Base-by-base conservation (phyloP, 1,140 invertebrate genomes). In the Semibalanus balanoides region DNA sequence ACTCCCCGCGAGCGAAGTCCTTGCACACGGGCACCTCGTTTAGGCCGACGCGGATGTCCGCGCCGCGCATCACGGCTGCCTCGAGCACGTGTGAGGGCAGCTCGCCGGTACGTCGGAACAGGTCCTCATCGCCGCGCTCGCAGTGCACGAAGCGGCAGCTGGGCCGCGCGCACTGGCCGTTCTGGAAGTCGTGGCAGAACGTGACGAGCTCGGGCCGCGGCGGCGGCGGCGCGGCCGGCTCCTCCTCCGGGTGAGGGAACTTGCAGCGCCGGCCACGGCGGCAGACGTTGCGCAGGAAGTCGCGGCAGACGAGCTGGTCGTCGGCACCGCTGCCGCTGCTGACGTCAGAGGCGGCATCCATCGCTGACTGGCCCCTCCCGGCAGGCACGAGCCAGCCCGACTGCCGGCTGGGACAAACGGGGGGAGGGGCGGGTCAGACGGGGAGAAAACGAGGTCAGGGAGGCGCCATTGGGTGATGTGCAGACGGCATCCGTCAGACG, bases 131-230 rank as follows among this genome's bases (percentile, higher is more conserved):
- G 79, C 90, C 90, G 43, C 89, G 84, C 0, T 90, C 88, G 80
- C 91, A 92, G 82, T 94, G 92, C 35, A 93, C 85, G 82, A 93
- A 94, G 80, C 90, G 88, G 80, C 89, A 90, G 73, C 88, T 88
- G 0, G 86, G 83, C 80, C 90, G 85, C 28, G 86, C 85, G 81
- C 90, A 91, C 75, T 87, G 86, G 25, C 87, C 89, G 82, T 93
- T 93, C 83, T 93, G 92, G 84, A 87, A 93, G 82, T 94, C 92
- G 82, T 93, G 92, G 81, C 92, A 94, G 82, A 94, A 93, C n/a
- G 88, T 85, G n/a, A 88, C 84, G 28, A 84, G 85, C 76, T 83
- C 83, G 75, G 80, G 78, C 69, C 79, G 77, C 80, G 77, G 51
- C 78, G 73, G 76, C 70, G 64, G 72, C 74, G 27, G 64, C 70